Conservation (phyloP, 2,797 vertebrate genomes). For the Neomorphus geoffroyi region DNA sequence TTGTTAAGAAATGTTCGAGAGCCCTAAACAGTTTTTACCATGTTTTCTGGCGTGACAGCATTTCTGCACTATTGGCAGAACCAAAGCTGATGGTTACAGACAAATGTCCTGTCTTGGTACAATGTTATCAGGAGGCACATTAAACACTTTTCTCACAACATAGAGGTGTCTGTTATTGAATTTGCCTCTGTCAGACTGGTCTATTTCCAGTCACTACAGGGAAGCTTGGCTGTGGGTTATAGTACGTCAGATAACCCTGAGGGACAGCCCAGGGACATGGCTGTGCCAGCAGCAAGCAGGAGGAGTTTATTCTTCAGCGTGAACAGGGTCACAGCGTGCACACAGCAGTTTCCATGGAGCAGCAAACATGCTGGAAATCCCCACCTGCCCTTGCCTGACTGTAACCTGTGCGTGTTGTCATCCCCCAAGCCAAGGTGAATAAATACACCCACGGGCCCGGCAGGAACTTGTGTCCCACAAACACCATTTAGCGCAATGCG, state of each 20-base stretch:
- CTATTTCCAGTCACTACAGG: background rate
- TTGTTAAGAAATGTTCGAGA: background rate
- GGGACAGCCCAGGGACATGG: background rate
- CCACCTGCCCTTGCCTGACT: constrained; percentile 57
- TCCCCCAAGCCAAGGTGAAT: constrained; percentile 42
- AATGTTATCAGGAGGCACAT: background rate
- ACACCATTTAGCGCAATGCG: background rate
- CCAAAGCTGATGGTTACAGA: background rate
- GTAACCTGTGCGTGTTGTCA: background rate
- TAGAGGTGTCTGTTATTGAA: background rate
- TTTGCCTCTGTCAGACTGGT: background rate
- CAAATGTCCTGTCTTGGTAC: background rate
- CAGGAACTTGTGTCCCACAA: background rate
- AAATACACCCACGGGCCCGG: constrained; percentile 22
- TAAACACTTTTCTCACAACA: background rate
- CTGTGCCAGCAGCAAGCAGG: background rate
- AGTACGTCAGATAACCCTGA: background rate
- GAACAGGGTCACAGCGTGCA: constrained; percentile 4
- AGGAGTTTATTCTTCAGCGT: background rate
- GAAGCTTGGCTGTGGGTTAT: background rate
- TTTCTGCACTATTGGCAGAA: background rate
- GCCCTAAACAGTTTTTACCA: background rate
- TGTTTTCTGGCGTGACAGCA: accelerated
- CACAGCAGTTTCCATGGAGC: background rate
- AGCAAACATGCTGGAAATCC: constrained; percentile 15